These are phyloP conservation scores for Eupsilia transversa DNA, from an alignment of 2,888 invertebrate genomes.

Conservation along the genomic window DNA sequence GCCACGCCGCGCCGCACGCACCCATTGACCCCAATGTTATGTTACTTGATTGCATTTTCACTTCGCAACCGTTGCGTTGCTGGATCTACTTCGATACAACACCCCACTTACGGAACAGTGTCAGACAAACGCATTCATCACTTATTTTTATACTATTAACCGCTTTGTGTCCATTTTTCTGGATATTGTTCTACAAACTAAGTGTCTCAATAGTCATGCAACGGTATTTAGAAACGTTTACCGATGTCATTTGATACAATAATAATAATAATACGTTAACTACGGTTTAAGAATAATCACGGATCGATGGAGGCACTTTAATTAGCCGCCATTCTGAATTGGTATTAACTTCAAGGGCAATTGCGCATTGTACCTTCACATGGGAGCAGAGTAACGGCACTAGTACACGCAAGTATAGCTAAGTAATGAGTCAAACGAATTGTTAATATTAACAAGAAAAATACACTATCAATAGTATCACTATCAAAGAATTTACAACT, in stretches of 20 bases:
- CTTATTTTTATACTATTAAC: conserved; percentile 38
- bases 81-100: conserved; percentile 58
- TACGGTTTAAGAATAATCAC: conserved; percentile 43
- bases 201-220: conserved; percentile 29
- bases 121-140: conserved; percentile 59
- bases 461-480: neutral
- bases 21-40: conserved; percentile 81
- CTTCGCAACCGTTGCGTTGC: conserved; percentile 74
- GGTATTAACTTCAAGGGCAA: conserved; percentile 71
- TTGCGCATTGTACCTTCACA: conserved; percentile 61
- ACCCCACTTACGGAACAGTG: conserved; percentile 55
- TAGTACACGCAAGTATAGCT: conserved; percentile 50
- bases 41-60: conserved; percentile 80
- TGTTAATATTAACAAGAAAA: conserved; percentile 1
- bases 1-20: conserved; percentile 66
- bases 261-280: conserved; percentile 22
- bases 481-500: neutral
- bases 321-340: conserved; percentile 66
- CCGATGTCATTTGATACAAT: conserved; percentile 25
- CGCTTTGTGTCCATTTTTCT: conserved; percentile 36
- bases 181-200: conserved; percentile 41
- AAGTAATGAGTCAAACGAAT: conserved; percentile 19
- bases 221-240: conserved; percentile 29
- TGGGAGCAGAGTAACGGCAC: conserved; percentile 52
- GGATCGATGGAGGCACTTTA: conserved; percentile 67